phyloP scores from a whole-genome alignment of 2,113 vertebrate genomes.

The Sturnus vulgaris region DNA sequence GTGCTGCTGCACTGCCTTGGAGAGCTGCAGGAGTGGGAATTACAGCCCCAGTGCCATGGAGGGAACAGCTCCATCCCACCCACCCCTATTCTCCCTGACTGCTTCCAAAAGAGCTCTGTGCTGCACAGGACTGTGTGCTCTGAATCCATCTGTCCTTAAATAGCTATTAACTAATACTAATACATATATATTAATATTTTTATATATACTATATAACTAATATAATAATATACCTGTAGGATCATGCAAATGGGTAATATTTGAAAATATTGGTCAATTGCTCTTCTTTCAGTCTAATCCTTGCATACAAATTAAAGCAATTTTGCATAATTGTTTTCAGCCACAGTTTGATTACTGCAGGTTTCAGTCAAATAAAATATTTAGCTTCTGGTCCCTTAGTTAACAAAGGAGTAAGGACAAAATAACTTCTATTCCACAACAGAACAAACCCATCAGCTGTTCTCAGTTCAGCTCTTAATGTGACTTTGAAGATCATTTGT shows the following conservation, averaged over 20 bases:
- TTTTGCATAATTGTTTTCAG: neutral
- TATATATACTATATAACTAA: too few relatives aligned
- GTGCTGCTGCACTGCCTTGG: neutral
- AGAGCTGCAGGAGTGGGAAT: neutral
- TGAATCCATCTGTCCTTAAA: neutral
- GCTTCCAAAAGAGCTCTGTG: neutral
- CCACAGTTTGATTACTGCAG: neutral
- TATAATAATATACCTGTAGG: neutral
- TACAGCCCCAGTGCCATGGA: neutral
- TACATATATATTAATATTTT: too few relatives aligned
- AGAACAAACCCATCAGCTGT: neutral
- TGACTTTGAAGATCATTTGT: neutral
- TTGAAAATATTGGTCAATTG: neutral
- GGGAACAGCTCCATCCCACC: neutral
- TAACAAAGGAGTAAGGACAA: slow-evolving; percentile 37
- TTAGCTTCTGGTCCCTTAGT: slow-evolving; percentile 14
- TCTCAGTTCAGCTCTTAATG: neutral
- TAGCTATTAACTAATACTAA: neutral
- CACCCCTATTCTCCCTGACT: neutral
- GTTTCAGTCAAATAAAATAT: neutral
- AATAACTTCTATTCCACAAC: neutral
- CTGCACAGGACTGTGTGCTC: neutral
- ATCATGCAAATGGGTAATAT: neutral
- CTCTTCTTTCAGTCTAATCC: neutral
- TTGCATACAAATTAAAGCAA: neutral